Base-by-base conservation (phyloP, 2,113 vertebrate genomes). In the Saguinus midas region DNA sequence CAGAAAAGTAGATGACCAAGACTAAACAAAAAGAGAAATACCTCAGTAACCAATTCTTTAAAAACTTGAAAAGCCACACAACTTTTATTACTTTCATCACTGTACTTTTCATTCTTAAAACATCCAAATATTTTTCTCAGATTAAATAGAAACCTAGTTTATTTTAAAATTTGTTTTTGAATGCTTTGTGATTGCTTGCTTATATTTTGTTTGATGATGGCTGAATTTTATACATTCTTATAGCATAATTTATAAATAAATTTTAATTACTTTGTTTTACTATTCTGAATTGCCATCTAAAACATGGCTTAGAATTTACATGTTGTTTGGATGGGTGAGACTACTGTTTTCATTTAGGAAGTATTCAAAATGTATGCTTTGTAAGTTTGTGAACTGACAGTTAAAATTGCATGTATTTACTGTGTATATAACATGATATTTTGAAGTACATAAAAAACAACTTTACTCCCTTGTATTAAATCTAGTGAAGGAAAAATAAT, bases 61-160 rank as follows among this genome's bases (percentile, higher is more conserved):
- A 95, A 95, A 90, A 52, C 14, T 50, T 84, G 57, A 8, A 83
- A 89, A 92, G 75, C 45, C 73, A 92, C 86, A 40, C 25, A 48
- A 40, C 29, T 72, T 50, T 64, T 93, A 79, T 20, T 25, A 23
- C 35, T 50, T 68, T 81, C 43, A 40, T 57, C 17, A 75, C 6
- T 13, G 58, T 55, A 35, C 1, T 14, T 57, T 80, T 64, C 3
- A 70, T 94, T 87, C 66, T 91, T 87, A 37, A 75, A 90, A 58
- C 37, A 57, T 6, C 12, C 17, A 72, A 57, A 73, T 87, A 93
- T 37, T 89, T 91, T 81, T 68, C 73, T 68, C n/a, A 23, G 40
- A 88, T 23, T 40, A 78, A 52, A 23, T 5, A 20, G 20, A 82
- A 61, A 25, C 55, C 66, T 89, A 64, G 40, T 76, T 93, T 52